A percentile compares a stretch with the other conserved stretches of the same genome.
Conservation (phyloP, 2,113 vertebrate genomes). For the Aptenodytes forsteri region DNA sequence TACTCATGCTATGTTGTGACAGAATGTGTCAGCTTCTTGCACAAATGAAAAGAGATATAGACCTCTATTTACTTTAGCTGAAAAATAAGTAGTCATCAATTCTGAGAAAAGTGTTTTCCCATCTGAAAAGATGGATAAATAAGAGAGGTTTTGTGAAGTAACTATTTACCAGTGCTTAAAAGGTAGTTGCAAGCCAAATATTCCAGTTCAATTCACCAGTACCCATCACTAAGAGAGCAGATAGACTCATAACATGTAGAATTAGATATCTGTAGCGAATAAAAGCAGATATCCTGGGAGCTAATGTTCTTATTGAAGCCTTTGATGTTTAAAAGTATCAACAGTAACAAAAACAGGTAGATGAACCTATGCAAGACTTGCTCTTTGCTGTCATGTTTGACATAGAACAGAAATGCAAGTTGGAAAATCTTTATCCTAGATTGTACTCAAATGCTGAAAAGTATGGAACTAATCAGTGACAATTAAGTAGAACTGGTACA, state of each 20-base stretch:
- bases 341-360: background rate
- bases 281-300: background rate
- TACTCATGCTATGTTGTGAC: slow-evolving; percentile 81
- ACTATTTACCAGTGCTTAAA: slow-evolving; percentile 65
- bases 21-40: slow-evolving; percentile 80
- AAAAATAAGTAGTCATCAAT: slow-evolving; percentile 83
- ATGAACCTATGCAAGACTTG: background rate
- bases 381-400: background rate
- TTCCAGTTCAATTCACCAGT: slow-evolving; percentile 24
- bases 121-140: slow-evolving; percentile 74
- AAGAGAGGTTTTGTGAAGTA: slow-evolving; percentile 65
- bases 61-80: slow-evolving; percentile 80
- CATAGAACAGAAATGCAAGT: background rate
- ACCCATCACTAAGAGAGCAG: background rate
- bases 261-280: background rate
- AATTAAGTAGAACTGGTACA: background rate
- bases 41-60: slow-evolving; percentile 83
- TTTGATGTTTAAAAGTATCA: background rate
- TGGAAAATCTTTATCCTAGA: background rate
- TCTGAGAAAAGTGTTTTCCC: slow-evolving; percentile 75
- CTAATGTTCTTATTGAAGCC: background rate
- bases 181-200: slow-evolving; percentile 55
- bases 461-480: background rate
- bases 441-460: background rate
- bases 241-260: background rate